Evolutionary conservation across 1,140 invertebrate genomes (phyloP).

Genomic region (Euura saliciscinereae): DNA sequence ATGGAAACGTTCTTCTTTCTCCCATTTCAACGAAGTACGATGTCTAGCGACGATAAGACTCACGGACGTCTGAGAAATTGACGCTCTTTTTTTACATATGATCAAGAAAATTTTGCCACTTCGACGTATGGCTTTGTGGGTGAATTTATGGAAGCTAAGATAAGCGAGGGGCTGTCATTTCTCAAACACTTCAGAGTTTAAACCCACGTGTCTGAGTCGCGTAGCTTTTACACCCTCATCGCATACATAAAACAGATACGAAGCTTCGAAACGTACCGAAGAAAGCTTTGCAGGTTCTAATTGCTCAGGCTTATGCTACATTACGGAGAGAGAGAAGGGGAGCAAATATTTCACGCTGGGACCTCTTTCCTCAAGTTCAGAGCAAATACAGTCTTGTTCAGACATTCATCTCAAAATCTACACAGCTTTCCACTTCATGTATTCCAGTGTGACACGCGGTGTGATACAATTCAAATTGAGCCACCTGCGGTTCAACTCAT

Average conservation of each 20-base stretch:
- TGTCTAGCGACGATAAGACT: no score
- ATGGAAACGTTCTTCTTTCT: no score
- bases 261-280: background rate
- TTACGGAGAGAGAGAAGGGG: background rate
- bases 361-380: background rate
- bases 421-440: background rate
- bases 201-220: background rate
- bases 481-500: no score
- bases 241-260: constrained; percentile 4
- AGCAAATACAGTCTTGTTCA: background rate
- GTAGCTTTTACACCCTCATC: background rate
- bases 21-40: no score
- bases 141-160: background rate
- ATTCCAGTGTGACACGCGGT: background rate
- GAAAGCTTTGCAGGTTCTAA: constrained; percentile 4
- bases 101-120: no score
- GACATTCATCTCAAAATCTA: background rate
- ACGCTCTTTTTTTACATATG: no score
- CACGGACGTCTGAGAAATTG: no score
- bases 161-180: background rate
- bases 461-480: no score
- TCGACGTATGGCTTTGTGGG: background rate
- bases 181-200: background rate
- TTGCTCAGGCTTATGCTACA: background rate
- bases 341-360: constrained; percentile 7